Base-by-base conservation (phyloP, 1,140 invertebrate species). In the Drosophila kepulauana region DNA sequence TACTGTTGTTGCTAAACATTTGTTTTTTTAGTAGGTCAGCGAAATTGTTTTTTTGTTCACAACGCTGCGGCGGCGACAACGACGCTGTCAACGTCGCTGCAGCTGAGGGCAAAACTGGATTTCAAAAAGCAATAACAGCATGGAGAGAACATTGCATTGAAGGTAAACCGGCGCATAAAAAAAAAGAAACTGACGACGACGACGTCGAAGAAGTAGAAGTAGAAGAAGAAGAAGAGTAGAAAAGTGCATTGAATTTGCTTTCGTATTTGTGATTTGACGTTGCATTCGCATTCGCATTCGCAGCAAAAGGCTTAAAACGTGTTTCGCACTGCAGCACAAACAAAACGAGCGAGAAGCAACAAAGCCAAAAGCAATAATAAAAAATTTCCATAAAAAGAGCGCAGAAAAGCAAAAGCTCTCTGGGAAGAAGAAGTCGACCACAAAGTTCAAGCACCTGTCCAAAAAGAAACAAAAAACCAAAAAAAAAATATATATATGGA, bases 21-120 rank as follows among this genome's bases (percentile, higher is more conserved):
- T n/a, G n/a, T 72, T 61, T 86, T 69, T 87, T 85, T 87, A 87
- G 84, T 87, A 67, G 84, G 84, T 87, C 84, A 87, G 84, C 84
- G 84, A 87, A 87, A 88, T 87, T 78, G 67, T 75, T 64, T 62
- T 81, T 81, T 73, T 66, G 46, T 65, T 15, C 51, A 7, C 62
- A 46, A 43, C 35, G 62, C 56, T 56, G 74, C 51, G 52, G 49
- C 49, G 25, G 20, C 52, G 43, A 7, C 69, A 43, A 48, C 59
- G 57, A 56, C 75, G 65, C 66, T 16, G 56, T 51, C 49, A 45
- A 16, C 35, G 30, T 25, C 54, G 82, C 69, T 87, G 84, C 84
- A 87, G 72, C 80, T 89, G 84, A 20, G 20, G 81, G 85, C 78
- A 89, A 89, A 88, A 88, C 84, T 88, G 81, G 84, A 88, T 88